These are phyloP conservation scores for Numenius arquata DNA, from an alignment of 2,113 vertebrate species.

Conservation along the genomic window DNA sequence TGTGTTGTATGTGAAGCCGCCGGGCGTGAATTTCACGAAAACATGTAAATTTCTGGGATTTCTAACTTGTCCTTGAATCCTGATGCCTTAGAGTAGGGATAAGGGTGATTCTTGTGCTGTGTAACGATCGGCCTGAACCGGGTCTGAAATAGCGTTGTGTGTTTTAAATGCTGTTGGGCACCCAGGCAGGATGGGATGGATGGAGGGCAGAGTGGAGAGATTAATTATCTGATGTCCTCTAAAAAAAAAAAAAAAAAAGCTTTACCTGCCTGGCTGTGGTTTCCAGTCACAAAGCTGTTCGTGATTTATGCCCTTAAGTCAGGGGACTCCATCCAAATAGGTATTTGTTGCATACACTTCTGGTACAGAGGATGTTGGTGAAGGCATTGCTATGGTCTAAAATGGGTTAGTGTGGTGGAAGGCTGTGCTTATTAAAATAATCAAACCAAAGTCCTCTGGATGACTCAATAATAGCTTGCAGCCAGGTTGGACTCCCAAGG, in stretches of 20 bases:
- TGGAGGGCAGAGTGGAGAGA: neutral
- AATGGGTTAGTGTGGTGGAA: neutral
- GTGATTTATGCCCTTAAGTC: neutral
- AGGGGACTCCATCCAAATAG: neutral
- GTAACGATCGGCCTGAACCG: rapidly evolving
- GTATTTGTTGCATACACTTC: rapidly evolving
- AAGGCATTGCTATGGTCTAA: neutral
- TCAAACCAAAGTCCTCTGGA: neutral
- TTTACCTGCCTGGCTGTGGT: neutral
- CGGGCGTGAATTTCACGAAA: neutral
- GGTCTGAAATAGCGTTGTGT: rapidly evolving
- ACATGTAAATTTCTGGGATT: rapidly evolving
- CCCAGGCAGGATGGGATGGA: rapidly evolving
- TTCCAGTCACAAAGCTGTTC: neutral
- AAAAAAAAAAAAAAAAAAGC: neutral
- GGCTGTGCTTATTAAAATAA: neutral
- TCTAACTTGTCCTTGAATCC: rapidly evolving
- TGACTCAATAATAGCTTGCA: neutral
- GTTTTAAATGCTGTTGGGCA: neutral
- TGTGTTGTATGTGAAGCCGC: neutral
- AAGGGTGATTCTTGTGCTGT: rapidly evolving
- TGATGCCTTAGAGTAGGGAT: rapidly evolving
- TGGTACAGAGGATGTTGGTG: neutral
- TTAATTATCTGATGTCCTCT: rapidly evolving
- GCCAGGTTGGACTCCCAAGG: neutral